These are phyloP conservation scores for Grus americana DNA, from an alignment of 2,113 vertebrate genomes.

Conservation along the genomic window DNA sequence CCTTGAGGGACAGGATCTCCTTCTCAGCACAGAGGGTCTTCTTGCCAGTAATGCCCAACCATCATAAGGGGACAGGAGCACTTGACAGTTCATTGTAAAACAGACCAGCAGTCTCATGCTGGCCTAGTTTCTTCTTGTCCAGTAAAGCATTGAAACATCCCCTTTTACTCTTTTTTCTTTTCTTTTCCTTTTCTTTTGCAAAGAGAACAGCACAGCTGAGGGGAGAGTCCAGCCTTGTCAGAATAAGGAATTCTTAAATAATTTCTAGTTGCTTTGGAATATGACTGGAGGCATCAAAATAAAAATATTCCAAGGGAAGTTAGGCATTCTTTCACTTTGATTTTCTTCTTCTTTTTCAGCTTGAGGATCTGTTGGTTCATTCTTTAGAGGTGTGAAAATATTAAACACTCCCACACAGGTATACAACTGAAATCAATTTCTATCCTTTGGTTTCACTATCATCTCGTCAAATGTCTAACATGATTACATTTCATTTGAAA, in stretches of 20 bases:
- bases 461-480: neutral
- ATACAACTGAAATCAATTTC: neutral
- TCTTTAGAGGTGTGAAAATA: neutral
- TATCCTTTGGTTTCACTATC: neutral
- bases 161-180: too few species aligned
- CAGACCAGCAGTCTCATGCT: neutral
- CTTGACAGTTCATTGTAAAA: neutral
- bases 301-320: neutral
- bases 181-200: neutral
- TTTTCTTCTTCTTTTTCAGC: neutral
- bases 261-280: neutral
- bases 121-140: neutral
- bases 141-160: neutral
- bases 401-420: neutral
- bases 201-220: neutral
- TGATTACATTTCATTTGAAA: neutral
- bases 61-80: neutral
- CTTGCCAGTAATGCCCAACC: neutral
- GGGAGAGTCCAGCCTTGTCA: neutral
- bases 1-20: neutral
- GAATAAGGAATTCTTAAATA: neutral
- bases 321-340: neutral
- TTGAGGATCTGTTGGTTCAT: neutral
- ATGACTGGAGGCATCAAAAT: neutral
- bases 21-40: neutral